Conservation (phyloP, 2,113 vertebrate species). For the Orycteropus afer region DNA sequence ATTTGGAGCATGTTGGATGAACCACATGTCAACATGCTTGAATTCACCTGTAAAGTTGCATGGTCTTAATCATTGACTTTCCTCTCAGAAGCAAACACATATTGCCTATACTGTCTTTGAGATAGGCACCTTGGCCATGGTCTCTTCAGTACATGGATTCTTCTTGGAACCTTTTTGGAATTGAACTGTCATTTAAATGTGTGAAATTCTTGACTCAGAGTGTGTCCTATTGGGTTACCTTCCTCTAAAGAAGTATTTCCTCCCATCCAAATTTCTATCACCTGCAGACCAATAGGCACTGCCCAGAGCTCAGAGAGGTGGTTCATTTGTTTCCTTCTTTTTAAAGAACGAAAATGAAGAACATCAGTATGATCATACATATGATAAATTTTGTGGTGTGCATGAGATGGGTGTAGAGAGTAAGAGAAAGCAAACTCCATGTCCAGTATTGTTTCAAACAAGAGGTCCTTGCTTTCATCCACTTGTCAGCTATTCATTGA, state of each 20-base stretch:
- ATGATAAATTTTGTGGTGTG: not conserved
- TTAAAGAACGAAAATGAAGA: not conserved
- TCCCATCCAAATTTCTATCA: not conserved
- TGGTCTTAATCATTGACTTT: too few relatives aligned
- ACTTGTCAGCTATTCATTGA: not conserved
- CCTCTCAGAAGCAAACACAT: too few relatives aligned
- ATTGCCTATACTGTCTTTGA: too few relatives aligned
- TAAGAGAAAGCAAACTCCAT: not conserved
- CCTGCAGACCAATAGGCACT: not conserved
- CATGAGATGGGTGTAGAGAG: not conserved
- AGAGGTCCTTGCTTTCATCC: not conserved
- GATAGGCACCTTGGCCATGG: not conserved
- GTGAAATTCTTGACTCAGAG: not conserved
- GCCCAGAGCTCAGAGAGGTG: not conserved
- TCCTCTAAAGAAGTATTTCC: not conserved
- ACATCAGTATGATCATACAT: fast-evolving
- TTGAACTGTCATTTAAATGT: not conserved
- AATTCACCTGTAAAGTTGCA: not conserved
- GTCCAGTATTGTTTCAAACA: not conserved
- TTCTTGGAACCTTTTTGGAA: not conserved
- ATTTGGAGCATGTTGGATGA: fast-evolving
- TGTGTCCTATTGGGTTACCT: not conserved
- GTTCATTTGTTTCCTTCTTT: not conserved
- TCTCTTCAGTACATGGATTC: not conserved
- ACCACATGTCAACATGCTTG: fast-evolving